Evolutionary conservation across 2,797 vertebrate species (phyloP).

Genomic region (Malacoctenus gilli): DNA sequence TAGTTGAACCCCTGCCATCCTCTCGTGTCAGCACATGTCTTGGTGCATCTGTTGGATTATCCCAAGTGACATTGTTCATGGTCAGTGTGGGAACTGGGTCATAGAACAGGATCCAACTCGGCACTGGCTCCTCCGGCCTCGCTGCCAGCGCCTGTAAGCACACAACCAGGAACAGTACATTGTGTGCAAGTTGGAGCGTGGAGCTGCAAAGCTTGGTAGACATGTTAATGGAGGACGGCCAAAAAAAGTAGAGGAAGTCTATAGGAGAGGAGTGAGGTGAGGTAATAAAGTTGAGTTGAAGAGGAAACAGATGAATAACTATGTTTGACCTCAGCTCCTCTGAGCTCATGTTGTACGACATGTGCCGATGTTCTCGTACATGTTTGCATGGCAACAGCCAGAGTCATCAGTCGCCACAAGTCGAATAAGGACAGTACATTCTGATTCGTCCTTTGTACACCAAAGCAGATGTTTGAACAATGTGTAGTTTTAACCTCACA

Average conservation of each 20-base stretch:
- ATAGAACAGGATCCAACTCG: conserved; percentile 49
- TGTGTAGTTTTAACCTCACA: conserved; percentile 34
- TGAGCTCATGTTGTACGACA: conserved; percentile 21
- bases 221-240: not conserved
- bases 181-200: conserved; percentile 8
- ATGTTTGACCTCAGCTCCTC: no score
- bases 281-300: conserved; percentile 10
- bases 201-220: not conserved
- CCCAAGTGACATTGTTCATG: conserved; percentile 45
- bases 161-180: conserved; percentile 19
- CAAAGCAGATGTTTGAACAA: conserved; percentile 52
- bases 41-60: conserved; percentile 64
- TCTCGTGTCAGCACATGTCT: conserved; percentile 61
- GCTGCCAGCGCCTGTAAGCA: conserved; percentile 46
- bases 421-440: conserved; percentile 16
- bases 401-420: conserved; percentile 22
- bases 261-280: conserved; percentile 2
- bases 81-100: conserved; percentile 71
- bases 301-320: conserved; percentile 16
- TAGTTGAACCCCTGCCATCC: conserved; percentile 53
- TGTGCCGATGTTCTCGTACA: conserved; percentile 11
- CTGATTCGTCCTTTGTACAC: conserved; percentile 37
- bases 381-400: conserved; percentile 14
- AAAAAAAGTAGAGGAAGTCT: not conserved
- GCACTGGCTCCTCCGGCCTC: conserved; percentile 19